A percentile compares a stretch with the other conserved stretches of the same genome.
Evolutionary conservation across 1,140 invertebrate species (phyloP).

Genomic region (Colletes latitarsis): DNA sequence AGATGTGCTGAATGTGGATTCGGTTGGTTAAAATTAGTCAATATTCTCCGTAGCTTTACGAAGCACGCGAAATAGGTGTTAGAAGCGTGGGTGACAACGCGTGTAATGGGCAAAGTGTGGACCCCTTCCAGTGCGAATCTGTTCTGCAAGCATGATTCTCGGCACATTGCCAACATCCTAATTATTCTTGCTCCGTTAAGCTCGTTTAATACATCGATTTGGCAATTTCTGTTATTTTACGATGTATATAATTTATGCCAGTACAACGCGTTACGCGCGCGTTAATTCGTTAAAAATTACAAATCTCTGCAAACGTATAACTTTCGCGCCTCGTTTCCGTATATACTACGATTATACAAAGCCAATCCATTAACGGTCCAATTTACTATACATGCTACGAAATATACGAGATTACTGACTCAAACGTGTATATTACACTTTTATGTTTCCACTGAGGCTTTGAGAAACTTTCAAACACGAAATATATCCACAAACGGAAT

Average conservation of each 20-base stretch:
- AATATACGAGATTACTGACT: too few species aligned
- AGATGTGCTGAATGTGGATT: neutral
- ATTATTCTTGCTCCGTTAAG: constrained; percentile 78
- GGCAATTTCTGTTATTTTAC: constrained; percentile 65
- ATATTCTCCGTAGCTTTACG: constrained; percentile 42
- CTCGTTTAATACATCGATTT: constrained; percentile 78
- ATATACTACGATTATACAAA: too few species aligned
- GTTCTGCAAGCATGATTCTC: constrained; percentile 67
- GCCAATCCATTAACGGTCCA: too few species aligned
- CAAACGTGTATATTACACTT: too few species aligned
- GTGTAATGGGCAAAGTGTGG: constrained; percentile 59
- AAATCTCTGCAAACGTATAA: too few species aligned
- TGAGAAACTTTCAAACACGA: too few species aligned
- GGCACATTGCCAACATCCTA: constrained; percentile 76
- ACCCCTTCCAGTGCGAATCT: constrained; percentile 65
- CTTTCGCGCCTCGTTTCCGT: too few species aligned
- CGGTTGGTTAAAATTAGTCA: neutral
- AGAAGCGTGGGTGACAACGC: constrained; percentile 56
- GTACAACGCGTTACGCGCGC: neutral
- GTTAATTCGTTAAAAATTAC: too few species aligned
- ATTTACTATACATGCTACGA: neutral
- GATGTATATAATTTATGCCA: constrained; percentile 5
- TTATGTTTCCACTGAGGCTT: too few species aligned
- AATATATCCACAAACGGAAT: too few species aligned
- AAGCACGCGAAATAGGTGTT: constrained; percentile 26